phyloP scores from a whole-genome alignment of 2,113 vertebrate species.

The Polyodon spathula region DNA sequence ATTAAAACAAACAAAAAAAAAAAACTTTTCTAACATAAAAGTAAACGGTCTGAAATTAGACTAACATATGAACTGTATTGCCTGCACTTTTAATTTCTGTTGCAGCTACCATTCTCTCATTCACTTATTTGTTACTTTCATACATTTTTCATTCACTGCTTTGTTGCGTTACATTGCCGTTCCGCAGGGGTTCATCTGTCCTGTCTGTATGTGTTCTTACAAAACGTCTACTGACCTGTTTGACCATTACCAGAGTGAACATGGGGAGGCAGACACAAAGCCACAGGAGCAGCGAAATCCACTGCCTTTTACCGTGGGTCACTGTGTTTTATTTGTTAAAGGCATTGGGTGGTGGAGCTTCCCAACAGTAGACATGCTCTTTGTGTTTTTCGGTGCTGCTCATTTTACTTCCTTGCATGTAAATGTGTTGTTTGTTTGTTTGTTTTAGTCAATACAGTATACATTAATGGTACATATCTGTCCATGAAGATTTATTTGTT shows the following conservation, averaged over 20 bases:
- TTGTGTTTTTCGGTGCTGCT: not conserved
- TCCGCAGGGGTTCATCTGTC: constrained; percentile 71
- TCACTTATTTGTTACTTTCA: not conserved
- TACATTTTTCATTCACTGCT: not conserved
- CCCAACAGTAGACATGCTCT: not conserved
- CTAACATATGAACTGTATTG: not conserved
- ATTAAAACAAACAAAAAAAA: too few relatives aligned
- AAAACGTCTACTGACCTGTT: constrained; percentile 53
- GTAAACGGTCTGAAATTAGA: too few relatives aligned
- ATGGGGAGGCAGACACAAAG: constrained; percentile 43
- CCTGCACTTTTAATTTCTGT: not conserved
- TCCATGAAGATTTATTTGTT: too few relatives aligned
- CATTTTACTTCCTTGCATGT: too few relatives aligned
- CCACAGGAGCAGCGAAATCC: constrained; percentile 42
- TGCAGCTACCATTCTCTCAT: not conserved
- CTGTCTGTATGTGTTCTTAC: constrained; percentile 61
- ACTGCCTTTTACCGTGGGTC: constrained; percentile 51
- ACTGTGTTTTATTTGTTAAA: constrained; percentile 36
- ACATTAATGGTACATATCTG: too few relatives aligned
- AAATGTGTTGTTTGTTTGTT: too few relatives aligned
- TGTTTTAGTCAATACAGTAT: too few relatives aligned
- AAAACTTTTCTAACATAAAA: too few relatives aligned
- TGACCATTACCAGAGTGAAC: constrained; percentile 60
- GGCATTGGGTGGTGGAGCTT: constrained; percentile 33
- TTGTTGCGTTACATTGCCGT: constrained; percentile 27